Evolutionary conservation across 2,113 vertebrate genomes (phyloP).

Genomic region (Mandrillus leucophaeus): DNA sequence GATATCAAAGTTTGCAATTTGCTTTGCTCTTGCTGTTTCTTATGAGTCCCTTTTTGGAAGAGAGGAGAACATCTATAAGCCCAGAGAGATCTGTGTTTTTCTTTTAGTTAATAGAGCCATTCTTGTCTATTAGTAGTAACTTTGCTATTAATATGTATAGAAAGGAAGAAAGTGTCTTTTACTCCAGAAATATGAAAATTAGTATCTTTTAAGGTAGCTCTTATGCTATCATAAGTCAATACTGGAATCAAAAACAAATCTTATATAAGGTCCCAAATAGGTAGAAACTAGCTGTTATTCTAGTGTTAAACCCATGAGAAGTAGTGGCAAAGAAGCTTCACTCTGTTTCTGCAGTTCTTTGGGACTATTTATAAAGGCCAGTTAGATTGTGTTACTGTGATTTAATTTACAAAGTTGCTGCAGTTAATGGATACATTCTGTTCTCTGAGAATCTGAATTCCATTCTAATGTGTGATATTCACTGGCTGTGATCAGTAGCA

Average conservation of each 20-base stretch:
- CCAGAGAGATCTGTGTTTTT: slow-evolving; percentile 36
- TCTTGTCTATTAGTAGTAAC: slow-evolving; percentile 66
- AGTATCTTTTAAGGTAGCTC: slow-evolving; percentile 65
- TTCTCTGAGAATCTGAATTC: slow-evolving; percentile 38
- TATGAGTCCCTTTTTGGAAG: slow-evolving; percentile 40
- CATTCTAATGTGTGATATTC: neutral
- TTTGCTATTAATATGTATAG: slow-evolving; percentile 63
- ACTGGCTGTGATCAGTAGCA: slow-evolving; percentile 59
- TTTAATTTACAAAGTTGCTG: slow-evolving; percentile 52
- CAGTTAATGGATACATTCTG: slow-evolving; percentile 46
- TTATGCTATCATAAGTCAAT: slow-evolving; percentile 67
- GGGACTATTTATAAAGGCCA: slow-evolving; percentile 74
- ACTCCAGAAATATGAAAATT: slow-evolving; percentile 66
- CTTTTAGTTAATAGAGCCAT: slow-evolving; percentile 71
- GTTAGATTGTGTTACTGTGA: slow-evolving; percentile 64
- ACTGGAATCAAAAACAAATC: slow-evolving; percentile 65
- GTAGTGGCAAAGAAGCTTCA: slow-evolving; percentile 12
- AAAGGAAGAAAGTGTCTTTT: slow-evolving; percentile 71
- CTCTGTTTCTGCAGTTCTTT: slow-evolving; percentile 67
- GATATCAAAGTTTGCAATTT: slow-evolving; percentile 32
- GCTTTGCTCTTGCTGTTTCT: slow-evolving; percentile 47
- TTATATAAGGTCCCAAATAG: slow-evolving; percentile 46
- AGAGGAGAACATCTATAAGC: slow-evolving; percentile 47
- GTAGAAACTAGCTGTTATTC: slow-evolving; percentile 61
- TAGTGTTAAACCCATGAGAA: slow-evolving; percentile 40